These are phyloP conservation scores for Drosophila melanosoma DNA, from an alignment of 2,888 invertebrate genomes.

Conservation along the genomic window DNA sequence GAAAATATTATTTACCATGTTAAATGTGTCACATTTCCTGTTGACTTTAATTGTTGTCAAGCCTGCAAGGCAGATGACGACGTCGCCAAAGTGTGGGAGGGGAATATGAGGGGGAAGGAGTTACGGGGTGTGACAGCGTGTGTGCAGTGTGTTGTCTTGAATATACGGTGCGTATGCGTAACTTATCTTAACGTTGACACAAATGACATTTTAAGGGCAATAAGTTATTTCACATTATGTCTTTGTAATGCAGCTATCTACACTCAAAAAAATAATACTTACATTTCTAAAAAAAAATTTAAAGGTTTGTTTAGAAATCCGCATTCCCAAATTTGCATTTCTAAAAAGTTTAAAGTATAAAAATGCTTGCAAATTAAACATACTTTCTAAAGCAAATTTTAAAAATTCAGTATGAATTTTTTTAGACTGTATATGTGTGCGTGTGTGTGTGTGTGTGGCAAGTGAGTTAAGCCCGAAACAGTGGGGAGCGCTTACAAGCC, in stretches of 20 bases:
- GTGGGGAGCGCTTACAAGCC: conserved; percentile 66
- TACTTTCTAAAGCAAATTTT: neutral
- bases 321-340: neutral
- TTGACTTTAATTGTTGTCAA: conserved; percentile 78
- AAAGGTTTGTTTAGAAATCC: neutral
- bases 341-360: neutral
- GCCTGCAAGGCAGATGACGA: conserved; percentile 54
- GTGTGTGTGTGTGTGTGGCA: conserved; percentile 10
- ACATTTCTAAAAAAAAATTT: neutral
- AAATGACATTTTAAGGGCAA: conserved; percentile 82
- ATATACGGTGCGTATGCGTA: conserved; percentile 75
- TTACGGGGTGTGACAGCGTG: neutral
- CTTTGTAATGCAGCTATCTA: conserved; percentile 35
- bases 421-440: neutral
- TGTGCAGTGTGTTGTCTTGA: conserved; percentile 5
- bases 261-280: neutral
- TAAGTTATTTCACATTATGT: conserved; percentile 81
- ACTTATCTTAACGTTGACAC: conserved; percentile 82
- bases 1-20: conserved; percentile 78
- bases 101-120: neutral
- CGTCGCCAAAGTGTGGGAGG: neutral
- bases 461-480: conserved; percentile 44
- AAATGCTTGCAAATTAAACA: neutral
- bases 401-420: neutral
- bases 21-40: conserved; percentile 80